Conservation (phyloP, 2,113 vertebrate species). For the Galemys pyrenaicus region DNA sequence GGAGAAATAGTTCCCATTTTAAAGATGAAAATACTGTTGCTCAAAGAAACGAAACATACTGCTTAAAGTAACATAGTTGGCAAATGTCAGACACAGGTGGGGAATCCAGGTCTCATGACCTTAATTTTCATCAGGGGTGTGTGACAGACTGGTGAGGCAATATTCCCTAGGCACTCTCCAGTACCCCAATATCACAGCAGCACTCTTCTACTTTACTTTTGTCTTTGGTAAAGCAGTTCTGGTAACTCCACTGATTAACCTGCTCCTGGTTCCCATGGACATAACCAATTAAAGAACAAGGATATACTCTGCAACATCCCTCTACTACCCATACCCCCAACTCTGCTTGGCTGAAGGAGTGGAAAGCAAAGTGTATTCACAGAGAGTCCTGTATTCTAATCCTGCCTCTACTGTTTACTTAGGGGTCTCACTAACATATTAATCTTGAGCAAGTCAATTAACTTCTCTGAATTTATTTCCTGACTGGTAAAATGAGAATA, state of each 20-base stretch:
- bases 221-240: slow-evolving; percentile 29
- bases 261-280: neutral
- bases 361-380: neutral
- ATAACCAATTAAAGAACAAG: neutral
- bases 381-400: slow-evolving; percentile 12
- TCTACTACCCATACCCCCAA: neutral
- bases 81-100: slow-evolving; percentile 43
- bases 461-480: too few relatives aligned
- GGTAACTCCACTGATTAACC: neutral
- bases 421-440: neutral
- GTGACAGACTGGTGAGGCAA: neutral
- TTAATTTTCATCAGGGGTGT: neutral
- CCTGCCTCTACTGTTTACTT: neutral
- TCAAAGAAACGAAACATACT: slow-evolving; percentile 28
- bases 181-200: neutral
- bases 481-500: slow-evolving; percentile 37
- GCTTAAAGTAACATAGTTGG: slow-evolving; percentile 1
- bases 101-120: slow-evolving; percentile 20
- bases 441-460: too few relatives aligned
- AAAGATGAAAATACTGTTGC: slow-evolving; percentile 15
- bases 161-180: neutral
- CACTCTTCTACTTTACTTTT: neutral
- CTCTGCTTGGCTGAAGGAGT: neutral
- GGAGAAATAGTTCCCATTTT: neutral
- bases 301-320: neutral